phyloP scores from a whole-genome alignment of 2,888 invertebrate species.

The Athalia rosae region DNA sequence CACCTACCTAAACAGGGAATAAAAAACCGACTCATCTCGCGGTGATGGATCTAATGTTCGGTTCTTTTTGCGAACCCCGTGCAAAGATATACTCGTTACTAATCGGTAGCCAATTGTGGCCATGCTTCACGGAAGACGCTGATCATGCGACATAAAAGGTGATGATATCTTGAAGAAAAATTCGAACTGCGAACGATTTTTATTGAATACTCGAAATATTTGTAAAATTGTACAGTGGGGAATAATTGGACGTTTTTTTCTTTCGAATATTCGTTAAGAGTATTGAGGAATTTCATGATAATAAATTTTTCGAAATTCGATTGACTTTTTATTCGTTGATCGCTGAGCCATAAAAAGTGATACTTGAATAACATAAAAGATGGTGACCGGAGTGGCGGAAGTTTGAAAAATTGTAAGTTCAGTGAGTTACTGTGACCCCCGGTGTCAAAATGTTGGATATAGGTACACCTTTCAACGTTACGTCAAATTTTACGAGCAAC shows the following conservation, averaged over 20 bases:
- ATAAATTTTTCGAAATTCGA: neutral
- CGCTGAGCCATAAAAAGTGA: neutral
- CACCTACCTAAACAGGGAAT: no score
- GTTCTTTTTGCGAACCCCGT: neutral
- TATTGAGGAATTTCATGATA: neutral
- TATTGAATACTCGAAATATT: neutral
- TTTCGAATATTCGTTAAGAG: no score
- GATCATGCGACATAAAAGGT: slow-evolving; percentile 42
- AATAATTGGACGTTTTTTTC: slow-evolving; percentile 11
- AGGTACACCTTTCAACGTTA: slow-evolving; percentile 44
- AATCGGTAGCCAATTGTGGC: slow-evolving; percentile 21
- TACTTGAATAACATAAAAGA: neutral
- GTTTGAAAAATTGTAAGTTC: slow-evolving; percentile 10
- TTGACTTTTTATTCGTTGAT: neutral
- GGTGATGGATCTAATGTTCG: slow-evolving; percentile 14
- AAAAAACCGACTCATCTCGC: no score
- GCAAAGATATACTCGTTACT: slow-evolving; percentile 4
- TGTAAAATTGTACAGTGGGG: neutral
- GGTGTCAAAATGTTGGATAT: slow-evolving; percentile 29
- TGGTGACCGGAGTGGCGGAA: neutral
- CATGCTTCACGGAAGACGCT: slow-evolving; percentile 9
- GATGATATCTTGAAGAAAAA: neutral
- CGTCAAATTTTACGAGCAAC: slow-evolving; percentile 16
- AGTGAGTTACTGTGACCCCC: neutral
- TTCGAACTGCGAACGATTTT: neutral